These are phyloP conservation scores for Falco novaeseelandiae DNA, from an alignment of 2,797 vertebrate species.

Conservation along the genomic window DNA sequence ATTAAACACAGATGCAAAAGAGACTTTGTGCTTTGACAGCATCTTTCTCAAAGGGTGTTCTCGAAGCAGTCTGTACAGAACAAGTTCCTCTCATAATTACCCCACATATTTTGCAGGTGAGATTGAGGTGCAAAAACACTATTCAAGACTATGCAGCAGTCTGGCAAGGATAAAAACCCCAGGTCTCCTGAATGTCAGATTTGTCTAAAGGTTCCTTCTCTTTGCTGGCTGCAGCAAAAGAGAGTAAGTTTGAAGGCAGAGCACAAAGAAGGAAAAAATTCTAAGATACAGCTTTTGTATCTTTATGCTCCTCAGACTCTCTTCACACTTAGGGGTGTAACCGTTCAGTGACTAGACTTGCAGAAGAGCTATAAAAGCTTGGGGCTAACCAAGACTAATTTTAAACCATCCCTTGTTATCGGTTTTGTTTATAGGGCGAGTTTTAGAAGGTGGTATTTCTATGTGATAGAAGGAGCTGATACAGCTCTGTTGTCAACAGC, in stretches of 20 bases:
- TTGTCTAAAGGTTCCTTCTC: not conserved
- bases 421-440: not conserved
- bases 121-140: not conserved
- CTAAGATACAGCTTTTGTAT: not conserved
- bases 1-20: not conserved
- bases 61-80: not conserved
- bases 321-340: not conserved
- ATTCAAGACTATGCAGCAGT: not conserved
- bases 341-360: not conserved
- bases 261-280: not conserved
- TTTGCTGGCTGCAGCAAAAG: not conserved
- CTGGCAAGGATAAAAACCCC: not conserved
- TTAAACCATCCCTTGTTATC: not conserved
- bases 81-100: not conserved
- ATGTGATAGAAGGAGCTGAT: not conserved
- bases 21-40: not conserved
- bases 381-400: not conserved
- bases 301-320: rapidly evolving
- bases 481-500: not conserved
- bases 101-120: not conserved
- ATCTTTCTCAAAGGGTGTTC: not conserved
- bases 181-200: not conserved
- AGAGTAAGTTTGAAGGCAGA: not conserved
- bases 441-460: slow-evolving; percentile 38
- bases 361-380: not conserved